A percentile compares a stretch with the other conserved stretches of the same genome.
phyloP scores from a whole-genome alignment of 2,113 vertebrate species.

The Colinus virginianus region DNA sequence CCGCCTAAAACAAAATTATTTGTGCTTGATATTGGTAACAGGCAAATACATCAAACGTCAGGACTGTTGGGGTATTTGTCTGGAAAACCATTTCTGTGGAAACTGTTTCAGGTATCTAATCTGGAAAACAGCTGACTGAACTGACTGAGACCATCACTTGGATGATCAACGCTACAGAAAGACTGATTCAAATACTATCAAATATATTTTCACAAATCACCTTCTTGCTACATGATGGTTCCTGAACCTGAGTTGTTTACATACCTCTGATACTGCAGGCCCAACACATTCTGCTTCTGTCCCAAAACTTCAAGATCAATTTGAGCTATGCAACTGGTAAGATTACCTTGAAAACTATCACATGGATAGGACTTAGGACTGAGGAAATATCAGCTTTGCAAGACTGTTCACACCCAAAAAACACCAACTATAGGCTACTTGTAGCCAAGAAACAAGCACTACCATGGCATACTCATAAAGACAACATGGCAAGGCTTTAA shows the following conservation, averaged over 20 bases:
- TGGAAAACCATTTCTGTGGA: not conserved
- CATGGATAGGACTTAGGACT: not conserved
- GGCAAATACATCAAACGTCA: not conserved
- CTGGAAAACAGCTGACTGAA: not conserved
- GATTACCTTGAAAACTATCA: not conserved
- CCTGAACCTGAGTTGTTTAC: not conserved
- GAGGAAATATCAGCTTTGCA: not conserved
- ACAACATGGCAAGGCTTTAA: not conserved
- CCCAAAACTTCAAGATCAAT: not conserved
- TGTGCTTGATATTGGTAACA: not conserved
- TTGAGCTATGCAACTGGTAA: not conserved
- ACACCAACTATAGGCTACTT: fast-evolving
- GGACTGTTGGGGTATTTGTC: not conserved
- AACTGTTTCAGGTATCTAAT: not conserved
- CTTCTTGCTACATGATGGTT: not conserved
- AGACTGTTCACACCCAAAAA: not conserved
- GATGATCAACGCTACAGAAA: not conserved
- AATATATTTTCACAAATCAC: not conserved
- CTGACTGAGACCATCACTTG: not conserved
- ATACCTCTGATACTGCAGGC: not conserved
- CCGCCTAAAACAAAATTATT: not conserved
- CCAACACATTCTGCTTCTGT: not conserved
- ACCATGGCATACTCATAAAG: not conserved
- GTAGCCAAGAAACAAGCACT: not conserved
- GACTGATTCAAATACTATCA: not conserved